Conservation (phyloP, 2,797 vertebrate genomes). For the Anas bernieri region DNA sequence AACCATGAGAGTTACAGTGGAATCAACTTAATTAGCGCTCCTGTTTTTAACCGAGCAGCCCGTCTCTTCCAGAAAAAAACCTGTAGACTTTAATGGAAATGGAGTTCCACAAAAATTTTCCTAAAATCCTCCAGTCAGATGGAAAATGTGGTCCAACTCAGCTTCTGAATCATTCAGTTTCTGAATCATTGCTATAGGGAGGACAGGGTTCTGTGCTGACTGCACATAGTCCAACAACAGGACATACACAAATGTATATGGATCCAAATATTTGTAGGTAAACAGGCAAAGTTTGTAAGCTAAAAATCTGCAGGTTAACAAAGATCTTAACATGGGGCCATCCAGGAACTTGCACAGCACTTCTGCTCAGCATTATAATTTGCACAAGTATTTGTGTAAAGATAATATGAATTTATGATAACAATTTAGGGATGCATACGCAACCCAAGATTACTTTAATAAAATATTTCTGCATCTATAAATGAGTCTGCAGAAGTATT, state of each 20-base stretch:
- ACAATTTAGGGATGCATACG: background rate
- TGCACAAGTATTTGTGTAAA: slow-evolving; percentile 1
- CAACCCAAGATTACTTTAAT: background rate
- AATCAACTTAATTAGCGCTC: slow-evolving; percentile 38
- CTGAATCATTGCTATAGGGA: background rate
- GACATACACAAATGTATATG: background rate
- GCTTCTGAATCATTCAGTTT: background rate
- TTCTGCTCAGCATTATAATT: background rate
- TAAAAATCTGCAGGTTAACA: background rate
- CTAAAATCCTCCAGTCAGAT: background rate
- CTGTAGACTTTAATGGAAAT: background rate
- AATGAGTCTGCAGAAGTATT: slow-evolving; percentile 6
- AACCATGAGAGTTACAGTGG: slow-evolving; percentile 28
- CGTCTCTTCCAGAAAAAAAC: slow-evolving; percentile 12
- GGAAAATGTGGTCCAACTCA: background rate
- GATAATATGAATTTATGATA: background rate
- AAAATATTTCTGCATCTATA: background rate
- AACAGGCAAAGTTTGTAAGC: background rate
- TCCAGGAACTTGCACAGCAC: background rate
- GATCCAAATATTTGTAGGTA: background rate
- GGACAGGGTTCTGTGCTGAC: background rate
- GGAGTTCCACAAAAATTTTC: background rate
- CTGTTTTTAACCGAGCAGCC: background rate
- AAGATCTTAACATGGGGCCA: background rate
- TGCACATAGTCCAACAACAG: background rate